Conservation (phyloP, 2,797 vertebrate species). For the Catamblyrhynchus diadema region DNA sequence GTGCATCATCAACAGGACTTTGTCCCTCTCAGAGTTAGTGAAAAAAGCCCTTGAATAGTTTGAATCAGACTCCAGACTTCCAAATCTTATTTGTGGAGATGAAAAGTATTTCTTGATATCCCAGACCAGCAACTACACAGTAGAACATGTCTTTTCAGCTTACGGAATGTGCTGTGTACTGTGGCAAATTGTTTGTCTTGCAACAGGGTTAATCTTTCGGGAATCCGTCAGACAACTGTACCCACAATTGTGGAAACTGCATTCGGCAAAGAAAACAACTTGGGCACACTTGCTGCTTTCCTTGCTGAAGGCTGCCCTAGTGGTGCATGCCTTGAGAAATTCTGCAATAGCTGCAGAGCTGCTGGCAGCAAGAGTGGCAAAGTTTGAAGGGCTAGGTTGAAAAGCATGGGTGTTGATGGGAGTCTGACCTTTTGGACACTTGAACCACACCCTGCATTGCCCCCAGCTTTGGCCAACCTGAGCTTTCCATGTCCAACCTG, state of each 20-base stretch:
- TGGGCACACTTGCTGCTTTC: neutral
- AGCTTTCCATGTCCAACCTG: neutral
- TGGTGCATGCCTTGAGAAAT: neutral
- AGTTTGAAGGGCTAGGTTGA: neutral
- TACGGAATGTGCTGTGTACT: neutral
- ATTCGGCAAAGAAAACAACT: neutral
- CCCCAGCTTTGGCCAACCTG: neutral
- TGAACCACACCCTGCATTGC: fast-evolving
- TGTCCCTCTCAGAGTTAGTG: neutral
- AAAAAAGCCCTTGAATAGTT: neutral
- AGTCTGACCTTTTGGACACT: neutral
- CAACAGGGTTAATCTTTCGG: neutral
- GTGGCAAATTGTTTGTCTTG: neutral
- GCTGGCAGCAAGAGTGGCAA: neutral
- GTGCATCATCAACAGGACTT: neutral
- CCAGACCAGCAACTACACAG: neutral
- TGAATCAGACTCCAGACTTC: neutral
- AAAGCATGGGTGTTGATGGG: neutral
- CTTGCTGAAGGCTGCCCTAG: neutral
- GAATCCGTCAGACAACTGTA: neutral
- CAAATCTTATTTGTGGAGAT: neutral
- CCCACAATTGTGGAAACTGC: neutral
- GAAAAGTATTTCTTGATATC: neutral
- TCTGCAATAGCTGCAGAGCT: neutral
- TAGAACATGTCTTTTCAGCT: neutral